A percentile compares a stretch with the other conserved stretches of the same genome.
Evolutionary conservation across 2,797 vertebrate species (phyloP).

Genomic region (Lacerta viridis): DNA sequence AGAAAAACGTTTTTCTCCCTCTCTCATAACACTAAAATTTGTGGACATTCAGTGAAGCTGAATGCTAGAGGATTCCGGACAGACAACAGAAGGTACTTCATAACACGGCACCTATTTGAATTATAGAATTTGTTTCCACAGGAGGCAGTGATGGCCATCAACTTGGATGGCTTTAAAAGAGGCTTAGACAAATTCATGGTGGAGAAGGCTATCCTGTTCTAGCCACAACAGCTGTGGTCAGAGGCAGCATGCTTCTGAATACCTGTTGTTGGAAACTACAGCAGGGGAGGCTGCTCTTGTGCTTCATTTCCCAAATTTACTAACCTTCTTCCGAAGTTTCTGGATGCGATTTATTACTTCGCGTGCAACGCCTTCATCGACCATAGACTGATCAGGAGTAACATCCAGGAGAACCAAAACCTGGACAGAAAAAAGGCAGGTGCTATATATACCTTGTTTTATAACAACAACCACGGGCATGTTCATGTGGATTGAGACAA

Average conservation of each 20-base stretch:
- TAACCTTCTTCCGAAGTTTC: conserved; percentile 98
- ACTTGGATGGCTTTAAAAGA: no score
- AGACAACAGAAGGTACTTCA: no score
- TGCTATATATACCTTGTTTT: not conserved
- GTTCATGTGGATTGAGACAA: not conserved
- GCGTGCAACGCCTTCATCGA: conserved; percentile 95
- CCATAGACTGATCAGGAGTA: conserved; percentile 95
- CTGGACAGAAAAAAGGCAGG: conserved; percentile 71
- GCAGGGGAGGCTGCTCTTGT: not conserved
- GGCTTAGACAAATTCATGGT: no score
- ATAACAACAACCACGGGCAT: not conserved
- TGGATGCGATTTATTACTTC: conserved; percentile 99
- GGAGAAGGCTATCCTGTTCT: no score
- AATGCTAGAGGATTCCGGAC: no score
- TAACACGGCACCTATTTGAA: no score
- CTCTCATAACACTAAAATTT: no score
- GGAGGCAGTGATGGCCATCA: no score
- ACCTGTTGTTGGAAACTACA: not conserved
- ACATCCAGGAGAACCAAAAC: conserved; percentile 93
- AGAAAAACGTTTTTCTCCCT: no score
- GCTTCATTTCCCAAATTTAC: conserved; percentile 14
- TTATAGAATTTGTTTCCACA: no score
- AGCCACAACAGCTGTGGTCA: no score
- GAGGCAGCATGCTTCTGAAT: not conserved
- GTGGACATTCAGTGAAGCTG: no score